A percentile compares a stretch with the other conserved stretches of the same genome.
phyloP scores from a whole-genome alignment of 1,140 invertebrate species.

The Caligus rogercresseyi region DNA sequence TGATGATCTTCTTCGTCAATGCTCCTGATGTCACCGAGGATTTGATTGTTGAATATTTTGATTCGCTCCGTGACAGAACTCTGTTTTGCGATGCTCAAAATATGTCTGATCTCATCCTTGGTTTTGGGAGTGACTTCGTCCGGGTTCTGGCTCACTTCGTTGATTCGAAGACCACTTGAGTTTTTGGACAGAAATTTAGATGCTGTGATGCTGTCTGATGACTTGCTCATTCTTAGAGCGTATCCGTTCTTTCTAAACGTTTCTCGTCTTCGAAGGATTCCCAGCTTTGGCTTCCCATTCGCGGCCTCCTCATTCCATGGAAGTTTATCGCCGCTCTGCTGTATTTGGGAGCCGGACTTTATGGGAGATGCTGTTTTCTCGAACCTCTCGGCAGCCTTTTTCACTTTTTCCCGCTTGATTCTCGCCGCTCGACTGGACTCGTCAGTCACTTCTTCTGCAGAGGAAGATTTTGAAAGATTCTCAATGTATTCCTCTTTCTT shows the following conservation, averaged over 20 bases:
- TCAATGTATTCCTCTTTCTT: conserved; percentile 2
- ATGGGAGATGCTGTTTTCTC: conserved; percentile 5
- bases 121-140: conserved; percentile 15
- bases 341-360: too few relatives aligned
- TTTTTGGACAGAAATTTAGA: conserved; percentile 13
- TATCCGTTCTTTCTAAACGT: conserved; percentile 2
- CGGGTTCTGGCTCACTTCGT: conserved; percentile 1
- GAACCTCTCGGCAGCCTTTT: conserved; percentile 15
- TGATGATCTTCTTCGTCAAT: background rate
- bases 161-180: conserved; percentile 1
- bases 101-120: conserved; percentile 17
- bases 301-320: background rate
- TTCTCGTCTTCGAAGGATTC: background rate
- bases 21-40: background rate
- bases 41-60: conserved; percentile 14
- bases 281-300: background rate
- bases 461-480: background rate
- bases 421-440: background rate
- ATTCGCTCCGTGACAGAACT: conserved; percentile 16
- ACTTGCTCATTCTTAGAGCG: conserved; percentile 18
- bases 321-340: background rate
- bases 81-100: conserved; percentile 10
- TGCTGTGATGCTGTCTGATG: conserved; percentile 19
- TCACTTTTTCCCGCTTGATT: conserved; percentile 2
- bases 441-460: background rate